Conservation (phyloP, 1,140 invertebrate species). For the Sipha flava region DNA sequence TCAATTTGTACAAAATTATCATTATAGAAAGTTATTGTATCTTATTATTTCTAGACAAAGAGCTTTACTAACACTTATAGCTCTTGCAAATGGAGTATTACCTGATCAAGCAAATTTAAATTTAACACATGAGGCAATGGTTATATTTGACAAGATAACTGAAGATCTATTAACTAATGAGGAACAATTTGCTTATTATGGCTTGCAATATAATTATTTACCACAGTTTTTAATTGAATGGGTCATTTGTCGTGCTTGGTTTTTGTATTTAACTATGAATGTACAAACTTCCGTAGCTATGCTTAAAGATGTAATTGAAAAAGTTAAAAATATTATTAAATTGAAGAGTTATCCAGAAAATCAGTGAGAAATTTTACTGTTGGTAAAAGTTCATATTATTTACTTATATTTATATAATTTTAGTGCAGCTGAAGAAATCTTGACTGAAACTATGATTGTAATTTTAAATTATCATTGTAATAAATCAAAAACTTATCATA, state of each 20-base stretch:
- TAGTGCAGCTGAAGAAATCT: constrained; percentile 19
- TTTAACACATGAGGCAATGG: background rate
- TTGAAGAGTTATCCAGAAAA: background rate
- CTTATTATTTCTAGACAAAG: constrained; percentile 33
- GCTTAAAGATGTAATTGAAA: constrained; percentile 41
- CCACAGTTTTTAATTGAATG: constrained; percentile 46
- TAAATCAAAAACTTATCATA: constrained; percentile 17
- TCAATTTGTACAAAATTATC: background rate
- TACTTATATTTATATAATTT: background rate
- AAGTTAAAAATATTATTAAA: background rate
- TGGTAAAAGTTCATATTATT: background rate
- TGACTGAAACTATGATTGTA: constrained; percentile 2
- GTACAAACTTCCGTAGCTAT: constrained; percentile 40
- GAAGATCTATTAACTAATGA: background rate
- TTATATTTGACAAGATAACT: background rate
- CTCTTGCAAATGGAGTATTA: constrained; percentile 38
- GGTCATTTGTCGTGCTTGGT: constrained; percentile 50
- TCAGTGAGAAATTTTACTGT: background rate
- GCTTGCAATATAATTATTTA: background rate
- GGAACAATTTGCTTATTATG: background rate
- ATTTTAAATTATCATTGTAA: constrained; percentile 27
- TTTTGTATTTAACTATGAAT: constrained; percentile 45
- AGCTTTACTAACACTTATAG: constrained; percentile 31
- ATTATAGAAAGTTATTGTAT: background rate
- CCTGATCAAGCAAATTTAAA: constrained; percentile 34